Conservation (phyloP, 1,140 invertebrate genomes). For the Panonychus citri region DNA sequence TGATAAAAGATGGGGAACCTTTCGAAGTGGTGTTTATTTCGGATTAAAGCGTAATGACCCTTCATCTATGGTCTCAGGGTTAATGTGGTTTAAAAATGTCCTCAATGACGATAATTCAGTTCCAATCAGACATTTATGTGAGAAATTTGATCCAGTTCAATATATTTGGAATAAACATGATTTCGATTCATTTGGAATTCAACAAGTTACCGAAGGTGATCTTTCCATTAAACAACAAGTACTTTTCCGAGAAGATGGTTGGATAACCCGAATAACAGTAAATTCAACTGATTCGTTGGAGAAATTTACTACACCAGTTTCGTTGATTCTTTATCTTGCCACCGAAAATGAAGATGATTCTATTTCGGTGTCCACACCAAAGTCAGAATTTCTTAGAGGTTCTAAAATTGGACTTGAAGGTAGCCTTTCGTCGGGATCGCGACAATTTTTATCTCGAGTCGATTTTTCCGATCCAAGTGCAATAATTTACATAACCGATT, state of each 20-base stretch:
- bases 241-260: slow-evolving; percentile 59
- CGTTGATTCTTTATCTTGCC: slow-evolving; percentile 28
- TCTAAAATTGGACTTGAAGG: not conserved
- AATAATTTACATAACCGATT: slow-evolving; percentile 41
- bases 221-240: slow-evolving; percentile 57
- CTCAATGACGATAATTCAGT: slow-evolving; percentile 17
- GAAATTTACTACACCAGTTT: slow-evolving; percentile 18
- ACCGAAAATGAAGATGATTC: slow-evolving; percentile 12
- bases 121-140: slow-evolving; percentile 61
- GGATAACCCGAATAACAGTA: slow-evolving; percentile 61
- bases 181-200: slow-evolving; percentile 68
- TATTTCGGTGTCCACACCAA: slow-evolving; percentile 17
- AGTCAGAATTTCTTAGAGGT: not conserved
- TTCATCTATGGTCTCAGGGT: slow-evolving; percentile 58
- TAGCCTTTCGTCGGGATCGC: not conserved
- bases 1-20: slow-evolving; percentile 21
- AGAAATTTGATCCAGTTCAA: slow-evolving; percentile 57
- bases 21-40: slow-evolving; percentile 27
- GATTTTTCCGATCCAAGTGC: not conserved
- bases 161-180: slow-evolving; percentile 80
- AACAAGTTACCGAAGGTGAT: slow-evolving; percentile 58
- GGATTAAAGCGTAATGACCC: slow-evolving; percentile 68
- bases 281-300: slow-evolving; percentile 17
- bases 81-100: slow-evolving; percentile 81
- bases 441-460: not conserved